Base-by-base conservation (phyloP, 2,797 vertebrate genomes). In the Muraenolepis orangiensis region DNA sequence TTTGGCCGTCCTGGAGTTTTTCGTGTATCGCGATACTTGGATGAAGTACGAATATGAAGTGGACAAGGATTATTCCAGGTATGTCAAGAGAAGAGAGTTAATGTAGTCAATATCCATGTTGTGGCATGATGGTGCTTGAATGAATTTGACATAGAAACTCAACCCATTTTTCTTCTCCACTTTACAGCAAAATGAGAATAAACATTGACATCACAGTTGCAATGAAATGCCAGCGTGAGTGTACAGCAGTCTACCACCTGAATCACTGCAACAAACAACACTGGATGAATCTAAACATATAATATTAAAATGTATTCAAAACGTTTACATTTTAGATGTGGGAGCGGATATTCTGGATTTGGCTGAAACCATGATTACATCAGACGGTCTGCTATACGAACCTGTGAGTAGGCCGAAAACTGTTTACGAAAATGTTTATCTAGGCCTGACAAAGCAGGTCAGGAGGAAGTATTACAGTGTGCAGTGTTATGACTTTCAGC, bases 1-100 rank as follows among this genome's bases (percentile, higher is more conserved):
- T 34, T 92, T 99, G 77, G 96, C 96, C 79, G 84, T 98, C 82
- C 94, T 99, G 92, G 98, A 99, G 75, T 99, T 99, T 90, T 97
- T 93, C 30, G 97, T 99, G 36, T 99, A 99, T 90, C 95, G 89
- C 76, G 95, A 97, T 85, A 98, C 97, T 0, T 98, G 97, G 97
- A 99, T 99, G 96, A 97, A 95, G 84, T 99, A 99, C 0, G 97
- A 98, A 69, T 99, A 98, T 80, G 96, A 99, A 91, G 98, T 99
- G 85, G 98, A 99, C 92, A 98, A 94, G 87, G 98, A 99, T 87
- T 99, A 95, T 90, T 95, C 91, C 86, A 99, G 97, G 98, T 98
- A 87, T 91, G 51, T 0, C 64, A 57, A 13, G 64, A 6, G 10
- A 29, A 66, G 10, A 13, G 23, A 20, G 3, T 51, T 18, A 18